Evolutionary conservation across 2,113 vertebrate species (phyloP), one percentile per base, ranked within the genome.

Genomic region (Polyodon spathula): DNA sequence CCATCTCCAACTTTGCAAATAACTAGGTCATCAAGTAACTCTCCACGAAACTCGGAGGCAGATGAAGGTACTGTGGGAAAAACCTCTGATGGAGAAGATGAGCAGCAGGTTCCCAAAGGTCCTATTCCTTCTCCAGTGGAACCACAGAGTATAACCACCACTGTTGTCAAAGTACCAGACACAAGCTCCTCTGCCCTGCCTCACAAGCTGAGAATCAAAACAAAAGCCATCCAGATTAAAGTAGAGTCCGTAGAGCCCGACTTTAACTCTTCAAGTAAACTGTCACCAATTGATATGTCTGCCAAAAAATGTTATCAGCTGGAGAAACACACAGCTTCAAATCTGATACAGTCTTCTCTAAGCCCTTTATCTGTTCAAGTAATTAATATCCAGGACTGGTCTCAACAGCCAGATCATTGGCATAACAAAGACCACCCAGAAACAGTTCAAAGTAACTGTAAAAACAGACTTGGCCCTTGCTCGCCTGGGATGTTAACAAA

Each of bases 21-120:
- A 52, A 80, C 76, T 60, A 81, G 90, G 2, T 97, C 90, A 8
- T 93, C 93, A 58, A 93, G 93, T 60, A 92, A 88, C 76, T 97
- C 94, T 0, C 94, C 94, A 0, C 79, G 92, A 62, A 97, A 88
- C 0, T 97, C 94, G 0, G 91, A 93, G 58, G 69, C 85, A 0
- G 94, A 97, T 0, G 95, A 97, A 0, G 81, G 87, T 0, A 84
- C 78, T 0, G 77, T 93, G 12, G 90, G 92, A 63, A 98, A 97
- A 69, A 88, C 89, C 0, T 97, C 93, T 0, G 93, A 98, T 1
- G 93, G 91, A 10, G 95, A 98, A 71, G 95, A 98, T 0, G 95
- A 98, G 63, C 95, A 98, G 73, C 94, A 91, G 75, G 95, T 98
- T 16, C 95, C 95, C 37, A 96, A 93, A 77, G 92, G 94, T 61